These are phyloP conservation scores for Plebejus argus DNA, from an alignment of 2,888 invertebrate genomes.

Conservation along the genomic window DNA sequence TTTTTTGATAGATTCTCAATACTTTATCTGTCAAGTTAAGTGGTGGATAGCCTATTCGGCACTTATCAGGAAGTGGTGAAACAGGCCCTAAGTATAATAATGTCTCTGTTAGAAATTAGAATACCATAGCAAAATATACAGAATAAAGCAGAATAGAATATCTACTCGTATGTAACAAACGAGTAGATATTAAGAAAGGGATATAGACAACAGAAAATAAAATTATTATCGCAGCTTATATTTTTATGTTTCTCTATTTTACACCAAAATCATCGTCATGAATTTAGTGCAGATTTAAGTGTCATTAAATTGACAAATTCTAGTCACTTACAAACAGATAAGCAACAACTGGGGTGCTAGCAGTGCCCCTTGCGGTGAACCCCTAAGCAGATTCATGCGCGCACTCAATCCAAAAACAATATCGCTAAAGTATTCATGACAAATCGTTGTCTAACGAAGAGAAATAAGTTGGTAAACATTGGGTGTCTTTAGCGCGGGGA, in stretches of 20 bases:
- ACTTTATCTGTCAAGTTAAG: no score
- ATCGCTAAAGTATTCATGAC: conserved; percentile 79
- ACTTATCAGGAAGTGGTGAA: no score
- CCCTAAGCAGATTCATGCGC: conserved; percentile 52
- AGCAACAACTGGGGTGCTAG: not conserved
- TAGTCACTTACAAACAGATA: not conserved
- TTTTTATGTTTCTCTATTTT: not conserved
- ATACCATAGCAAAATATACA: no score
- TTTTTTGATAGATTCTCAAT: no score
- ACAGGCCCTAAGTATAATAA: no score
- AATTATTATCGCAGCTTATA: no score
- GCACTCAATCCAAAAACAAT: conserved; percentile 79
- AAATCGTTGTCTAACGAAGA: conserved; percentile 78
- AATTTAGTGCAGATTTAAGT: not conserved
- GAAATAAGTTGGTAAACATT: conserved; percentile 76
- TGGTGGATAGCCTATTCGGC: no score
- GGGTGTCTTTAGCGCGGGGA: conserved; percentile 68
- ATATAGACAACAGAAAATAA: no score
- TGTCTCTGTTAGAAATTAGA: no score
- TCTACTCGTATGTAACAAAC: no score
- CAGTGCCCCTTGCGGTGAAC: conserved; percentile 45
- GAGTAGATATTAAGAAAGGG: no score
- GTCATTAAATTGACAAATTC: conserved; percentile 5
- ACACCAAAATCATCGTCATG: not conserved
- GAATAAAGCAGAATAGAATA: no score